phyloP scores from a whole-genome alignment of 1,140 invertebrate genomes.

The Pomacea maculata region DNA sequence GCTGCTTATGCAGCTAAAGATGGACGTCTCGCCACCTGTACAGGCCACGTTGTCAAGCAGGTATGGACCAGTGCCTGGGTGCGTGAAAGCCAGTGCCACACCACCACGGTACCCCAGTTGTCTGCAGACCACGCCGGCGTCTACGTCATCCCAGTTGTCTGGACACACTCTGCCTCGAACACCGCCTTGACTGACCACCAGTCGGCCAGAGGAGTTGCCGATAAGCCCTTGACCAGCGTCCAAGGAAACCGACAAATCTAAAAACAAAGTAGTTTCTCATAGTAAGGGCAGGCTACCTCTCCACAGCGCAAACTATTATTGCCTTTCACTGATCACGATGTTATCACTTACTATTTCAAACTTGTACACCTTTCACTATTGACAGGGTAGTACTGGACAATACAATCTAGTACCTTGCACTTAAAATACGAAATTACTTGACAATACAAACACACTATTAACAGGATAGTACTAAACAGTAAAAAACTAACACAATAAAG shows the following conservation, averaged over 20 bases:
- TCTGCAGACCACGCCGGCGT: constrained; percentile 77
- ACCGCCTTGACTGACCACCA: constrained; percentile 77
- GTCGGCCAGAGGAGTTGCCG: constrained; percentile 65
- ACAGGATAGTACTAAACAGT: too few relatives aligned
- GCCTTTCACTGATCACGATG: too few relatives aligned
- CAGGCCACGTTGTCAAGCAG: constrained; percentile 38
- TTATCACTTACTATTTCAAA: not conserved
- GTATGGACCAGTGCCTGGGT: constrained; percentile 33
- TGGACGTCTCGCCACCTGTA: constrained; percentile 30
- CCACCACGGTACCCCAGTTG: constrained; percentile 70
- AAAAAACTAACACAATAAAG: too few relatives aligned
- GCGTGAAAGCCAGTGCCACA: constrained; percentile 29
- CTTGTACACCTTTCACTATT: not conserved
- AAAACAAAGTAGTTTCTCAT: not conserved
- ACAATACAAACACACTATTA: not conserved
- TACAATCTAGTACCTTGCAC: not conserved
- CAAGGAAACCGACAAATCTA: constrained; percentile 34
- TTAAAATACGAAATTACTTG: not conserved
- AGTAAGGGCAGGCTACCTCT: too few relatives aligned
- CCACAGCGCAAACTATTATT: too few relatives aligned
- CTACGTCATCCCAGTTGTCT: constrained; percentile 76
- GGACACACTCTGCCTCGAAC: constrained; percentile 80
- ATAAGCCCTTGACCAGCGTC: constrained; percentile 36
- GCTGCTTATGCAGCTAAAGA: constrained; percentile 35
- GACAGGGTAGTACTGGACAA: not conserved